A percentile compares a stretch with the other conserved stretches of the same genome.
Evolutionary conservation across 1,140 invertebrate species (phyloP).

Genomic region (Oreohelix idahoensis): DNA sequence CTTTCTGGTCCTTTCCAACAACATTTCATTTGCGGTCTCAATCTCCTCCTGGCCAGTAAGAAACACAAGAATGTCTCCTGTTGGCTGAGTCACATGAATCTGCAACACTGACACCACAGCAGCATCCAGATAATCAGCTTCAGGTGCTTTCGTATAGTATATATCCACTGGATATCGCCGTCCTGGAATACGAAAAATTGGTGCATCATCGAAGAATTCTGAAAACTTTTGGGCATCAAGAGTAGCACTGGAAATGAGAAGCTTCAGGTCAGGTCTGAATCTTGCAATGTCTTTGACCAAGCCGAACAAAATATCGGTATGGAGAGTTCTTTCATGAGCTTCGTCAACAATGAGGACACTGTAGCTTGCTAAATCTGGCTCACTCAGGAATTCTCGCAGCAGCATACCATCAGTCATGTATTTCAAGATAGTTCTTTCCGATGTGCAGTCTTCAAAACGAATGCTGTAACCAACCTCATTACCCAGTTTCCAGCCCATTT

Average conservation of each 20-base stretch:
- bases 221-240: conserved; percentile 99
- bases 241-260: conserved; percentile 97
- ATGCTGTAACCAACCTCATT: conserved; percentile 85
- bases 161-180: conserved; percentile 90
- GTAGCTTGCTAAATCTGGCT: conserved; percentile 90
- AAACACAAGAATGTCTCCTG: conserved; percentile 96
- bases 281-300: conserved; percentile 97
- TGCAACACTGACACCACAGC: conserved; percentile 96
- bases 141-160: conserved; percentile 98
- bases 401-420: conserved; percentile 99
- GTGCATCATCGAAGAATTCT: conserved; percentile 97
- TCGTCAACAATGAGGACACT: conserved; percentile 99
- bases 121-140: conserved; percentile 98
- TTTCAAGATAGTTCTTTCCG: conserved; percentile 86
- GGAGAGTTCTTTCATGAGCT: conserved; percentile 97
- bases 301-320: conserved; percentile 98
- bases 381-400: conserved; percentile 95
- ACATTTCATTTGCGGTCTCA: conserved; percentile 93
- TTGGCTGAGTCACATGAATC: conserved; percentile 93
- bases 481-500: conserved; percentile 82
- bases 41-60: conserved; percentile 96
- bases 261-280: conserved; percentile 94
- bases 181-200: conserved; percentile 97
- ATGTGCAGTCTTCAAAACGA: conserved; percentile 86
- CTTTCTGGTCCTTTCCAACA: conserved; percentile 89